These are phyloP conservation scores for Carassius auratus DNA, from an alignment of 2,113 vertebrate genomes.

Conservation along the genomic window DNA sequence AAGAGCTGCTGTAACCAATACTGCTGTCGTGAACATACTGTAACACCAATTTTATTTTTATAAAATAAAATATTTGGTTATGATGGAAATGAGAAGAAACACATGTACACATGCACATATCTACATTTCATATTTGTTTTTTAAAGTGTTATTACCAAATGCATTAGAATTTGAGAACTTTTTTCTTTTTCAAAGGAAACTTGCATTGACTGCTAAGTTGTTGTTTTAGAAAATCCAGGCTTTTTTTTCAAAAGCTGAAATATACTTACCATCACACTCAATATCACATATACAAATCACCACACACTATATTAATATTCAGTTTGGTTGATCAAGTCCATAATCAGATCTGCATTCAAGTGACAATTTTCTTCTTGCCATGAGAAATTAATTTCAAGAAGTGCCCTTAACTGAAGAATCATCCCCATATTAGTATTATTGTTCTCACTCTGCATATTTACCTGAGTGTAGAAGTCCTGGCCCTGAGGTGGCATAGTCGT, in stretches of 20 bases:
- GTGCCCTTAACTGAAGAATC: background rate
- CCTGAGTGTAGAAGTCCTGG: conserved; percentile 82
- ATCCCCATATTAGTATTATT: background rate
- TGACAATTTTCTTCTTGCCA: background rate
- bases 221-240: background rate
- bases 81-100: too few species aligned
- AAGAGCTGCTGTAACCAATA: background rate
- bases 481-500: conserved; percentile 76
- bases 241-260: background rate
- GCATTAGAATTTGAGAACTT: background rate
- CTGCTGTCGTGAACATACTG: background rate
- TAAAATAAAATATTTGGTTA: background rate
- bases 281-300: background rate
- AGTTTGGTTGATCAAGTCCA: background rate
- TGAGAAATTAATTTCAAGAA: background rate
- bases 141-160: background rate
- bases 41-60: background rate
- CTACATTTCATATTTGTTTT: background rate
- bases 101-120: too few species aligned
- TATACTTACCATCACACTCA: background rate
- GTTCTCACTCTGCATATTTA: conserved; percentile 55
- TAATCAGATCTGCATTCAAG: background rate
- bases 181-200: background rate
- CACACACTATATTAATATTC: background rate
- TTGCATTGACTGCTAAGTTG: background rate